A percentile compares a stretch with the other conserved stretches of the same genome.
Conservation (phyloP, 2,113 vertebrate genomes). For the Perccottus glenii region DNA sequence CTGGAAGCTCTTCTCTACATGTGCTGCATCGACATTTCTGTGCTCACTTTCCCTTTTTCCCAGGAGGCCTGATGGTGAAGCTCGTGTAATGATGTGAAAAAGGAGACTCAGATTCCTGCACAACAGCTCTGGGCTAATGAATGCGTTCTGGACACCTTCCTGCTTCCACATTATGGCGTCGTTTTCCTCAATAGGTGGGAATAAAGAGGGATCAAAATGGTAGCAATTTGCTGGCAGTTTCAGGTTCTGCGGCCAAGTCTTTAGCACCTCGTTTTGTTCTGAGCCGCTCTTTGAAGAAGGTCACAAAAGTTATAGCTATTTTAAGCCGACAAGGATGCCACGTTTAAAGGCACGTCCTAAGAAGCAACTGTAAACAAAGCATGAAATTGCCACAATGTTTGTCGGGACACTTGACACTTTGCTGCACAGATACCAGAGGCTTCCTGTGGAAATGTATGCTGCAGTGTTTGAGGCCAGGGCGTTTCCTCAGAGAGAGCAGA, state of each 20-base stretch:
- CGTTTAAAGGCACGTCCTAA: background rate
- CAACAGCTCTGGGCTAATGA: slow-evolving; percentile 49
- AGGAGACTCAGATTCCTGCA: slow-evolving; percentile 34
- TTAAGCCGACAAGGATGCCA: slow-evolving; percentile 8
- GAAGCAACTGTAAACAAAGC: slow-evolving; percentile 6
- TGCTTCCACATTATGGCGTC: slow-evolving; percentile 20
- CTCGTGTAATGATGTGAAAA: slow-evolving; percentile 61
- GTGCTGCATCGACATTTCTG: slow-evolving; percentile 62
- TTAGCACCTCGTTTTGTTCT: slow-evolving; percentile 49
- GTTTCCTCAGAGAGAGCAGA: slow-evolving; percentile 47
- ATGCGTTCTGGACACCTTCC: slow-evolving; percentile 37
- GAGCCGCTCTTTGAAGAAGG: slow-evolving; percentile 16
- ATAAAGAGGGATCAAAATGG: slow-evolving; percentile 44
- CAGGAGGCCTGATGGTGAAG: slow-evolving; percentile 57
- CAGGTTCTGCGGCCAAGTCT: slow-evolving; percentile 15
- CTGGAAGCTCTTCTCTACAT: slow-evolving; percentile 74
- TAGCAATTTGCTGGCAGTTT: slow-evolving; percentile 35
- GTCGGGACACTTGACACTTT: slow-evolving; percentile 16
- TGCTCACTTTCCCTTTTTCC: slow-evolving; percentile 49
- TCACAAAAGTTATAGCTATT: slow-evolving; percentile 31
- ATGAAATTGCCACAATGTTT: slow-evolving; percentile 23
- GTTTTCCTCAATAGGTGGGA: slow-evolving; percentile 28
- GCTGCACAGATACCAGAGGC: slow-evolving; percentile 8
- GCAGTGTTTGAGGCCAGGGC: slow-evolving; percentile 41
- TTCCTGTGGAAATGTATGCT: slow-evolving; percentile 61